Conservation (phyloP, 2,888 invertebrate species). For the Campoplex nolae region DNA sequence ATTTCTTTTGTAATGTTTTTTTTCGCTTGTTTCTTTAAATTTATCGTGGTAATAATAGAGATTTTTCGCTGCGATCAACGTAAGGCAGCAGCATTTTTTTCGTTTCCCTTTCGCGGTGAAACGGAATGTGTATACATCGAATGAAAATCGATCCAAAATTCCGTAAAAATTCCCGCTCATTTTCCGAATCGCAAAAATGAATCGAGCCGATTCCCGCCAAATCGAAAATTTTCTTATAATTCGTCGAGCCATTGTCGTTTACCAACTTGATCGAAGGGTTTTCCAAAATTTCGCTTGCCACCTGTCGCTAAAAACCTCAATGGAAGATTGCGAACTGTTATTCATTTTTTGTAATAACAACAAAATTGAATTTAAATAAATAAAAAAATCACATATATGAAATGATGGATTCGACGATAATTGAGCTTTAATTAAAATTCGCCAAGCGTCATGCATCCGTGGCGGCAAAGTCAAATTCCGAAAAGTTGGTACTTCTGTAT, state of each 20-base stretch:
- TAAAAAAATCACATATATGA: background rate
- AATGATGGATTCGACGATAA: background rate
- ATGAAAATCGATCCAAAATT: conserved; percentile 2
- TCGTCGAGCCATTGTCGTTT: conserved; percentile 9
- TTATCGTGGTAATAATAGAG: background rate
- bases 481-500: conserved; percentile 40
- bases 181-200: conserved; percentile 7
- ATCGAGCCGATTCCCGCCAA: conserved; percentile 41
- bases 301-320: background rate
- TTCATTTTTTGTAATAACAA: background rate
- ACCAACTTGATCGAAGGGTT: conserved; percentile 15
- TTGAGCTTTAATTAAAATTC: background rate
- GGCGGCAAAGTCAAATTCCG: conserved; percentile 58
- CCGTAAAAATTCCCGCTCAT: conserved; percentile 31
- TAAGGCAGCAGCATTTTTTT: background rate
- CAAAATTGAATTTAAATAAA: background rate
- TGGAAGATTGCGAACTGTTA: background rate
- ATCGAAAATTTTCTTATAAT: conserved; percentile 5
- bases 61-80: background rate
- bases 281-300: conserved; percentile 8
- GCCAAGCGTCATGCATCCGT: background rate
- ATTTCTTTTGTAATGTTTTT: background rate
- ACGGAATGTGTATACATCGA: background rate
- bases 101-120: background rate
- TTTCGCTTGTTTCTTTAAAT: background rate